These are phyloP conservation scores for Tamandua tetradactyla DNA, from an alignment of 2,797 vertebrate species.

Conservation along the genomic window DNA sequence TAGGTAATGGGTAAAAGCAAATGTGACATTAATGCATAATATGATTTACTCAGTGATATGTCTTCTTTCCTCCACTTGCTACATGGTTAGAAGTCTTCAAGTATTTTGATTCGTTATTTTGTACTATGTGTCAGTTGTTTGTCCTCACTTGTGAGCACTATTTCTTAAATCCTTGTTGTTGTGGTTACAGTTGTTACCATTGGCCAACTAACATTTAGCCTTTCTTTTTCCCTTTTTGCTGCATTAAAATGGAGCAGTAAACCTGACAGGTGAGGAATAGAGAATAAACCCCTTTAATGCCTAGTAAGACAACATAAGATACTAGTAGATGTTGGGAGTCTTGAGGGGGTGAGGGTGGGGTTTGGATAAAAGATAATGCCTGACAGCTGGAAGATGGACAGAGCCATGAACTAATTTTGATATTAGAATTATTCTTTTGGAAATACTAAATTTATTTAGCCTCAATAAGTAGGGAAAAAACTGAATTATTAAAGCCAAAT, in stretches of 20 bases:
- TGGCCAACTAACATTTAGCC: slow-evolving; percentile 88
- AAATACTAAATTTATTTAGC: neutral
- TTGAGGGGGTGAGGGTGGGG: slow-evolving; percentile 58
- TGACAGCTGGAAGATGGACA: slow-evolving; percentile 42
- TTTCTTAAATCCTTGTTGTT: slow-evolving; percentile 76
- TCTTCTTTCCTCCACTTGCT: slow-evolving; percentile 60
- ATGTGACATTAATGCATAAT: slow-evolving; percentile 76
- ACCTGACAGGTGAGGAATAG: slow-evolving; percentile 98
- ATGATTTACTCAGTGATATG: slow-evolving; percentile 63
- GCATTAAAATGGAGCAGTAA: slow-evolving; percentile 98
- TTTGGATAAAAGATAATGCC: slow-evolving; percentile 44
- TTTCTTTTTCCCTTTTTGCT: slow-evolving; percentile 89
- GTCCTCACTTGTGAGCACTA: slow-evolving; percentile 62
- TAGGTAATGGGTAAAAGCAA: slow-evolving; percentile 78
- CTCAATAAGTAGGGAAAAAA: neutral
- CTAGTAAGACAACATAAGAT: slow-evolving; percentile 8
- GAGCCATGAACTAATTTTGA: neutral
- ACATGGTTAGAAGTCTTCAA: slow-evolving; percentile 59
- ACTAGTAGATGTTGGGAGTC: neutral
- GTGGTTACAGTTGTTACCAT: slow-evolving; percentile 81
- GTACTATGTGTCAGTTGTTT: slow-evolving; percentile 73
- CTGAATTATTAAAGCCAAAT: neutral
- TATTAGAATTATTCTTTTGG: slow-evolving; percentile 3
- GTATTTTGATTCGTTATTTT: slow-evolving; percentile 76
- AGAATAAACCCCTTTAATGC: slow-evolving; percentile 69